phyloP scores from a whole-genome alignment of 2,113 vertebrate genomes.

The Ellobius talpinus region DNA sequence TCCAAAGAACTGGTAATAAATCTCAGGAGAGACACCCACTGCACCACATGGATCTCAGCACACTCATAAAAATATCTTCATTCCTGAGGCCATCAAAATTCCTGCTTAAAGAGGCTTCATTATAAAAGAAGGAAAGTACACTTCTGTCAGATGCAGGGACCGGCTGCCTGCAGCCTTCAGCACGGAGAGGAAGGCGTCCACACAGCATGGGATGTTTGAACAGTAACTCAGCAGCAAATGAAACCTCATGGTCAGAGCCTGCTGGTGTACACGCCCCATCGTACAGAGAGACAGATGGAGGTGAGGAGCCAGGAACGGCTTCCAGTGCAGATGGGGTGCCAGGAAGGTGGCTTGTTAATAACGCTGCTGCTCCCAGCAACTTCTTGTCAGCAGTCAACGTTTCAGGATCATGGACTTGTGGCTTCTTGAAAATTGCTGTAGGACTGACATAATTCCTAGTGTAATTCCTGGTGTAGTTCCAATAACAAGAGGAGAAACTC shows the following conservation, averaged over 20 bases:
- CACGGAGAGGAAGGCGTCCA: slow-evolving; percentile 73
- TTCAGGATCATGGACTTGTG: slow-evolving; percentile 83
- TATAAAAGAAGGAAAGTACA: slow-evolving; percentile 72
- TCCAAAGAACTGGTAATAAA: slow-evolving; percentile 52
- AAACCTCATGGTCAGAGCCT: slow-evolving; percentile 79
- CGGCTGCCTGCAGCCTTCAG: slow-evolving; percentile 72
- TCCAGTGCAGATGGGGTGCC: slow-evolving; percentile 76
- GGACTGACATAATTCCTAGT: slow-evolving; percentile 80
- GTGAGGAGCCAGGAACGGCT: slow-evolving; percentile 76
- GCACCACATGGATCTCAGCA: slow-evolving; percentile 58
- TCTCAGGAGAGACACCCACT: slow-evolving; percentile 53
- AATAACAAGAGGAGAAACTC: slow-evolving; percentile 79
- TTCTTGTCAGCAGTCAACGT: slow-evolving; percentile 85
- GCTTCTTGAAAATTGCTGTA: slow-evolving; percentile 86
- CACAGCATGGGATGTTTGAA: slow-evolving; percentile 79
- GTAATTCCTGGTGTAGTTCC: slow-evolving; percentile 78
- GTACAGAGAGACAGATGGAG: slow-evolving; percentile 84
- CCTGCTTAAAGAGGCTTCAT: slow-evolving; percentile 74
- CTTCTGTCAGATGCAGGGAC: slow-evolving; percentile 76
- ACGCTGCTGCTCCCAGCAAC: slow-evolving; percentile 84
- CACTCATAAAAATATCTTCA: slow-evolving; percentile 71
- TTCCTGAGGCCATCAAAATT: slow-evolving; percentile 66
- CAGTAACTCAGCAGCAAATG: slow-evolving; percentile 82
- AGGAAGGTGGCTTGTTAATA: slow-evolving; percentile 83
- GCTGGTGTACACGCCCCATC: slow-evolving; percentile 69